Percentiles rank a stretch among this genome's conserved stretches.
phyloP scores from a whole-genome alignment of 2,113 vertebrate genomes.

The Phaethon lepturus region DNA sequence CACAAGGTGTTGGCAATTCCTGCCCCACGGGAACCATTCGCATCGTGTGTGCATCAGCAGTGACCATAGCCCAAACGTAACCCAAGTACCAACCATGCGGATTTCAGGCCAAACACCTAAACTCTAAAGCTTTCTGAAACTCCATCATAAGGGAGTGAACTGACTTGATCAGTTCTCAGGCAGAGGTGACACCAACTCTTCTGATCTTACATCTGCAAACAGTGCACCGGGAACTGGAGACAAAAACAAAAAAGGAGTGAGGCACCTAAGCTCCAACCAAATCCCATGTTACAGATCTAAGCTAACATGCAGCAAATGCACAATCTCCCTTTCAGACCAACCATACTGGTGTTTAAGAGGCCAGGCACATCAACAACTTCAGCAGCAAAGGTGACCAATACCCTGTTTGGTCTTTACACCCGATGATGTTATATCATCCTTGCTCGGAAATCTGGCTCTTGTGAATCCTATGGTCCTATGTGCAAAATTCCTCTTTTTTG shows the following conservation, averaged over 20 bases:
- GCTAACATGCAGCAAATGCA: not conserved
- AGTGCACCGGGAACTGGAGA: not conserved
- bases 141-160: not conserved
- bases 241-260: rapidly evolving
- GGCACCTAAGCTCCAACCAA: not conserved
- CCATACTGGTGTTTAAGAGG: not conserved
- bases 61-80: not conserved
- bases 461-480: not conserved
- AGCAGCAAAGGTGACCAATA: not conserved
- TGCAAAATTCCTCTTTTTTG: not conserved
- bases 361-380: not conserved
- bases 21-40: rapidly evolving
- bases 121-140: not conserved
- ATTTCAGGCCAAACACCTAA: not conserved
- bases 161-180: not conserved
- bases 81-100: not conserved
- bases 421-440: not conserved
- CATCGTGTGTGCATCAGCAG: not conserved
- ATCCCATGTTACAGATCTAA: not conserved
- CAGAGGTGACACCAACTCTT: not conserved
- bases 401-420: not conserved
- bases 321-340: not conserved
- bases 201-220: not conserved
- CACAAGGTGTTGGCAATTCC: not conserved
- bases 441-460: not conserved